Percentiles rank a stretch among this genome's conserved stretches.
These are phyloP conservation scores for Bettongia penicillata DNA, from an alignment of 2,113 vertebrate species.

Conservation along the genomic window DNA sequence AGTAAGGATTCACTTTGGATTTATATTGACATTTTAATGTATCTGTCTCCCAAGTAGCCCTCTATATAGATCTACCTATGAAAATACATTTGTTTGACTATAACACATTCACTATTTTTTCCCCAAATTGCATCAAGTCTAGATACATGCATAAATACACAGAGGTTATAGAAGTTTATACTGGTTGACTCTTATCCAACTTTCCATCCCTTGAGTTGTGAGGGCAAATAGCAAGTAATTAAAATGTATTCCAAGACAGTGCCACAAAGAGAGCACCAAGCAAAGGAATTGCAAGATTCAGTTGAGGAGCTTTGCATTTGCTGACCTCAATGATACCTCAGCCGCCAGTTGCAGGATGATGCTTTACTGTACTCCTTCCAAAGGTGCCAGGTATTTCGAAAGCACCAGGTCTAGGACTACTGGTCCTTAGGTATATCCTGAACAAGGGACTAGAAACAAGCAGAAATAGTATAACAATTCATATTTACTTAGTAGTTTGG, in stretches of 20 bases:
- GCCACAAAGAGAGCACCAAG: not conserved
- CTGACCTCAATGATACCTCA: not conserved
- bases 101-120: not conserved
- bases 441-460: not conserved
- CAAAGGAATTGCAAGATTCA: not conserved
- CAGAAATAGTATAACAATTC: not conserved
- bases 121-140: not conserved
- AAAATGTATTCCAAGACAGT: not conserved
- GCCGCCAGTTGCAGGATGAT: not conserved
- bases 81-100: no score
- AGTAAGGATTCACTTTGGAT: not conserved
- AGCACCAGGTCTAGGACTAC: not conserved
- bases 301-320: not conserved
- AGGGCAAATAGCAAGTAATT: not conserved
- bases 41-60: not conserved
- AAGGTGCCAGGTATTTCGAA: not conserved
- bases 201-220: no score
- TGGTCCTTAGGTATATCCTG: not conserved
- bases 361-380: not conserved
- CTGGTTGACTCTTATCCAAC: no score
- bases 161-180: no score
- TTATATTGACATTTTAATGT: not conserved
- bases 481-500: not conserved
- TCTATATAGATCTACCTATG: no score
- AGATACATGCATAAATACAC: no score